These are phyloP conservation scores for Rhadinocentrus ornatus DNA, from an alignment of 2,797 vertebrate species.

Conservation along the genomic window DNA sequence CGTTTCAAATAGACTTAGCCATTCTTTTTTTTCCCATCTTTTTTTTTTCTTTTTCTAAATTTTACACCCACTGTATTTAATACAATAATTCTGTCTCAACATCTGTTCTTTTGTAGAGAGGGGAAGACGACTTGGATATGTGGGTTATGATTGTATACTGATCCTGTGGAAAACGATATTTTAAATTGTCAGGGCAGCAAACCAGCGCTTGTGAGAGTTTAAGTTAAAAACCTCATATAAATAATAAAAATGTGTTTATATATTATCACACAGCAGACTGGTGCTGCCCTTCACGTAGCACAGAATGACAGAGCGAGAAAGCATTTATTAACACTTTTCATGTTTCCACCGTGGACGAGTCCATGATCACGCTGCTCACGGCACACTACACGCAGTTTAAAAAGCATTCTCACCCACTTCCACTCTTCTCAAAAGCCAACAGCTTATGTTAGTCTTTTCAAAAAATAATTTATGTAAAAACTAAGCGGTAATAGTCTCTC, in stretches of 20 bases:
- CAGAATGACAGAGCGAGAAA: conserved; percentile 67
- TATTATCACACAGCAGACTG: conserved; percentile 81
- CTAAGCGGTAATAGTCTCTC: conserved; percentile 84
- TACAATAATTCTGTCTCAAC: conserved; percentile 65
- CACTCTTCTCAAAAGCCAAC: conserved; percentile 78
- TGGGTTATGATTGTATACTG: conserved; percentile 80
- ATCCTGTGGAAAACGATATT: conserved; percentile 78
- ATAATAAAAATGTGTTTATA: conserved; percentile 89
- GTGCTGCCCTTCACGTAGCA: conserved; percentile 76
- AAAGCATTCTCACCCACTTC: conserved; percentile 78
- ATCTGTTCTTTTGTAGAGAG: conserved; percentile 74
- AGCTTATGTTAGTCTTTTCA: conserved; percentile 84
- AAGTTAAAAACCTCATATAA: conserved; percentile 89
- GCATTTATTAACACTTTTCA: conserved; percentile 70
- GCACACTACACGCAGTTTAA: conserved; percentile 74
- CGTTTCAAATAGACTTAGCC: conserved; percentile 81
- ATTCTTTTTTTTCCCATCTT: conserved; percentile 34
- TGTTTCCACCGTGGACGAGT: conserved; percentile 63
- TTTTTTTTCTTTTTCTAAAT: conserved; percentile 38
- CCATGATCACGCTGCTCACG: conserved; percentile 68
- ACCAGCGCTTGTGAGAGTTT: conserved; percentile 80
- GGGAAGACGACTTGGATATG: conserved; percentile 83
- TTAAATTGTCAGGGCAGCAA: conserved; percentile 82
- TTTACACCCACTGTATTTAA: conserved; percentile 79
- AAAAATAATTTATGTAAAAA: conserved; percentile 90